Evolutionary conservation across 2,113 vertebrate species (phyloP).

Genomic region (Gavia stellata): DNA sequence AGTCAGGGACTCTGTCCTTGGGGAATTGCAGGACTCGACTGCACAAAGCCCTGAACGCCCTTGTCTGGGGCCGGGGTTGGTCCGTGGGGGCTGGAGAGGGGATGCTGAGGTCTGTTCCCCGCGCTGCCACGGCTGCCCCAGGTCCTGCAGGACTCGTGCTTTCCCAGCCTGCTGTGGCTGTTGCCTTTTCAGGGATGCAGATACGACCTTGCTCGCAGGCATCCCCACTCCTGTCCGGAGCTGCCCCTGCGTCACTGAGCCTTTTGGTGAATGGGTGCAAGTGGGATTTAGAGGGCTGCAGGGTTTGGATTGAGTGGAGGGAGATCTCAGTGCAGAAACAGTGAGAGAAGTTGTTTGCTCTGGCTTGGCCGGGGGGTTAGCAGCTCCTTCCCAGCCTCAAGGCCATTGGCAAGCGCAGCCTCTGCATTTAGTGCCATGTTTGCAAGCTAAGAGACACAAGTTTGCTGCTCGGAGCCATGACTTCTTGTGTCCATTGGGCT

Average conservation of each 20-base stretch:
- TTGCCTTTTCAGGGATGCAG: neutral
- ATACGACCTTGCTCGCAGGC: neutral
- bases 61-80: neutral
- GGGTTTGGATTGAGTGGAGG: neutral
- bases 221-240: neutral
- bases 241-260: neutral
- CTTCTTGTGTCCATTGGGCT: neutral
- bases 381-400: fast-evolving
- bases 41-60: neutral
- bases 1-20: neutral
- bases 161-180: neutral
- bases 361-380: fast-evolving
- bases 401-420: neutral
- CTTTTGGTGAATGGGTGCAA: neutral
- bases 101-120: fast-evolving
- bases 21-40: fast-evolving
- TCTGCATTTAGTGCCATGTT: fast-evolving
- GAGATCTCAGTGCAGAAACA: neutral
- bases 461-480: neutral
- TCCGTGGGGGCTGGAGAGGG: neutral
- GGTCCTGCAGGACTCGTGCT: neutral
- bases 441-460: neutral
- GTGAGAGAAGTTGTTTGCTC: fast-evolving
- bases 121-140: neutral
- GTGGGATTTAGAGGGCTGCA: neutral